Evolutionary conservation across 2,888 invertebrate species (phyloP).

Genomic region (Drosophila phalerata): DNA sequence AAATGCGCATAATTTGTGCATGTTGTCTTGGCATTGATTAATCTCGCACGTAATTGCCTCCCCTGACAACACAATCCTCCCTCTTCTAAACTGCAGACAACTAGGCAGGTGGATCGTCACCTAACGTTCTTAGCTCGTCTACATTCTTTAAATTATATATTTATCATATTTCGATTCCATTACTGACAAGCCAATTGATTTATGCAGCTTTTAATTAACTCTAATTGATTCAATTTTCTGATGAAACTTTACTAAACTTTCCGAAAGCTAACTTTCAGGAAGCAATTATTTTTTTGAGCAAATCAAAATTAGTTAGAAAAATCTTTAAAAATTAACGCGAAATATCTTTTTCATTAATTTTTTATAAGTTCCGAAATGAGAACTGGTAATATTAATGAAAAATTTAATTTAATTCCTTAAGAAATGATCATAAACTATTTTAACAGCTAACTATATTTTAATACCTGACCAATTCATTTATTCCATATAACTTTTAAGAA

Average conservation of each 20-base stretch:
- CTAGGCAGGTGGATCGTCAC: constrained; percentile 28
- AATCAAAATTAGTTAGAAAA: background rate
- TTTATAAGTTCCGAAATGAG: background rate
- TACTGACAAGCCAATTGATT: background rate
- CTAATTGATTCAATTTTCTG: background rate
- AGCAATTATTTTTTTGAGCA: background rate
- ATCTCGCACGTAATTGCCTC: constrained; percentile 75
- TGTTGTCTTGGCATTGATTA: constrained; percentile 79
- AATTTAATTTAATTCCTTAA: background rate
- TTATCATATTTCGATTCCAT: constrained; percentile 1
- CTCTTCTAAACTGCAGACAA: constrained; percentile 4
- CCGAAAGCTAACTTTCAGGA: background rate
- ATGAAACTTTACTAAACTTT: background rate
- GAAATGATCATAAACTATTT: background rate
- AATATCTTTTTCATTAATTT: background rate
- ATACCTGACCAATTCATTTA: too few species aligned
- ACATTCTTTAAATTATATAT: constrained; percentile 1
- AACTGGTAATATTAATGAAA: background rate
- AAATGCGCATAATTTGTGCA: constrained; percentile 72
- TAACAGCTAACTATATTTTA: background rate
- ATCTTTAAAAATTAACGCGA: background rate
- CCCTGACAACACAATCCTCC: background rate
- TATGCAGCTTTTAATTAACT: background rate
- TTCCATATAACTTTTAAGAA: too few species aligned
- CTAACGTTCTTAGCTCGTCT: background rate